Conservation (phyloP, 2,888 invertebrate genomes). For the Acleris cristana region DNA sequence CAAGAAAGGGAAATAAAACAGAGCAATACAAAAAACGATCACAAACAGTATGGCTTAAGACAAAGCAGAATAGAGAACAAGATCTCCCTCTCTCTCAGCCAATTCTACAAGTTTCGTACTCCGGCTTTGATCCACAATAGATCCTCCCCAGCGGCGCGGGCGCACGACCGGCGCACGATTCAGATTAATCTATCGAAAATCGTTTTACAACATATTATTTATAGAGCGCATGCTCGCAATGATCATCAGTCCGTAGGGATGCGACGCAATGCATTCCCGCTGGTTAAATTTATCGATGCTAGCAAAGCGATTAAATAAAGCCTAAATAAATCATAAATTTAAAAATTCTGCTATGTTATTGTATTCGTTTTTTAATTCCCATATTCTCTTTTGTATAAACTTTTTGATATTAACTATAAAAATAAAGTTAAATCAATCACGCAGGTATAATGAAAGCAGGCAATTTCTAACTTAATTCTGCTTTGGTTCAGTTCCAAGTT, state of each 20-base stretch:
- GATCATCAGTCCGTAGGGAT: constrained; percentile 82
- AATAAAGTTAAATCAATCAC: not conserved
- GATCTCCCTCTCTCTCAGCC: constrained; percentile 35
- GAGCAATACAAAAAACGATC: too few species aligned
- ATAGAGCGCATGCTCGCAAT: constrained; percentile 84
- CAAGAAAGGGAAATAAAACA: too few species aligned
- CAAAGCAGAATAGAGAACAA: too few species aligned
- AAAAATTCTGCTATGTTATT: too few species aligned
- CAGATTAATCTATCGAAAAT: constrained; percentile 85
- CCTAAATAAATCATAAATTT: too few species aligned
- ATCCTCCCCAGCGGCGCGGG: constrained; percentile 76
- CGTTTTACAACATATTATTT: constrained; percentile 85
- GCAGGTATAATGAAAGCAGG: too few species aligned
- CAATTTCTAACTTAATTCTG: not conserved
- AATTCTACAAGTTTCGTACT: constrained; percentile 62
- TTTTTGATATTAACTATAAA: too few species aligned
- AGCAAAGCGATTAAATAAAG: constrained; percentile 41
- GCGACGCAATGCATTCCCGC: constrained; percentile 56
- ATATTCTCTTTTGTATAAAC: too few species aligned
- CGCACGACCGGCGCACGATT: constrained; percentile 83
- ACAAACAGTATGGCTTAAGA: too few species aligned
- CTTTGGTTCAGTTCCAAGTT: constrained; percentile 1
- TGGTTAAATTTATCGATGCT: constrained; percentile 58
- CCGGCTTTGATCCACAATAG: constrained; percentile 78
- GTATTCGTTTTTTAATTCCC: too few species aligned